Evolutionary conservation across 1,140 invertebrate genomes (phyloP), one percentile per base, ranked within the genome.

Genomic region (Trigoniulus corallinus): DNA sequence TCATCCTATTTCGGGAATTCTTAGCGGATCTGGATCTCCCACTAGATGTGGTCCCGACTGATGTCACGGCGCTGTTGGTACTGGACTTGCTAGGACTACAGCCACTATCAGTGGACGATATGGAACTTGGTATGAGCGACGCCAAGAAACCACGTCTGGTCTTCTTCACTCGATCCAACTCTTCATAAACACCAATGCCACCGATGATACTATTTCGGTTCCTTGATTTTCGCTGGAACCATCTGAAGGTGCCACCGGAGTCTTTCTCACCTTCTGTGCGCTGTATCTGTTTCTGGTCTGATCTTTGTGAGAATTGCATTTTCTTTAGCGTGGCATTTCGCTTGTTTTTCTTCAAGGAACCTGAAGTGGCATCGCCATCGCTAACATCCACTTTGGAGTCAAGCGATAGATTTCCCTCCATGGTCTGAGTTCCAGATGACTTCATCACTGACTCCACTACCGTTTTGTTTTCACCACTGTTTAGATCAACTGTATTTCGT

Each of bases 401-500:
- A 7, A 34, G 29, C 29, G 7, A 15, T 34, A 7, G 29, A 34
- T 15, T 15, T 7, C n/a, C n/a, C n/a, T n/a, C n/a, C n/a, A n/a
- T n/a, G n/a, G n/a, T n/a, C 24, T 39, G 29, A 27, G 51, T 53
- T 23, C 53, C 43, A n/a, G n/a, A n/a, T n/a, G n/a, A n/a, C n/a
- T n/a, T n/a, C n/a, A n/a, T n/a, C n/a, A n/a, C n/a, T n/a, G n/a
- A n/a, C n/a, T n/a, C n/a, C n/a, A n/a, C n/a, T n/a, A n/a, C n/a
- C n/a, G n/a, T n/a, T n/a, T n/a, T n/a, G n/a, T n/a, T n/a, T n/a
- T n/a, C n/a, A n/a, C n/a, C n/a, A n/a, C n/a, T n/a, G n/a, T n/a
- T n/a, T n/a, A n/a, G n/a, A n/a, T 7, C 29, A 34, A 34, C 29
- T 4, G 57, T 58, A 41, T 58, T 57, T 3, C 57, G 48, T 42